Percentiles rank a stretch among this genome's conserved stretches.
phyloP scores from a whole-genome alignment of 2,888 invertebrate species.

The Pollenia griseotomentosa region DNA sequence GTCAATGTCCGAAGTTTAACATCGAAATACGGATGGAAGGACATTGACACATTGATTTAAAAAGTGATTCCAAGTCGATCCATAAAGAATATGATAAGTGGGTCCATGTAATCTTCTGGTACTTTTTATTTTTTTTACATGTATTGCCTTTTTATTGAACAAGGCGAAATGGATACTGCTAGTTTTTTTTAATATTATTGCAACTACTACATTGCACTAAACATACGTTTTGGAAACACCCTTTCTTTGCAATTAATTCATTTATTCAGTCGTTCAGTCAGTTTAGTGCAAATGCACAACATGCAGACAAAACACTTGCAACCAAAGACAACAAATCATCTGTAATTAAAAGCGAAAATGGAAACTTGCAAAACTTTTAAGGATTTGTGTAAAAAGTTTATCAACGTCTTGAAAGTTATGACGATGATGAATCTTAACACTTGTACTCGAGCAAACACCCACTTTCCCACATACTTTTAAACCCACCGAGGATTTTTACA shows the following conservation, averaged over 20 bases:
- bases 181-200: no score
- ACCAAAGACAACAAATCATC: slow-evolving; percentile 58
- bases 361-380: slow-evolving; percentile 50
- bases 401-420: slow-evolving; percentile 59
- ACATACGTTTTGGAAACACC: not conserved
- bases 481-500: no score
- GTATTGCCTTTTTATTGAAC: no score
- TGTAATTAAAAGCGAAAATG: slow-evolving; percentile 60
- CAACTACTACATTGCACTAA: not conserved
- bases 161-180: no score
- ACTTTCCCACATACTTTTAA: no score
- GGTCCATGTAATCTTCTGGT: no score
- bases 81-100: no score
- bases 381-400: slow-evolving; percentile 53
- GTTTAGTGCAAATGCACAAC: not conserved
- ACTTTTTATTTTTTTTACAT: no score
- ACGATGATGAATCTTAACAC: slow-evolving; percentile 45
- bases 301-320: slow-evolving; percentile 37
- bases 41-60: no score
- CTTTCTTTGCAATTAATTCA: slow-evolving; percentile 4
- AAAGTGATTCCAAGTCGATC: no score
- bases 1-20: no score
- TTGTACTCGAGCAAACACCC: not conserved
- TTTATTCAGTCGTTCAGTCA: not conserved
- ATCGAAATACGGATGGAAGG: no score